Evolutionary conservation across 2,113 vertebrate genomes (phyloP).

Genomic region (Condylura cristata): DNA sequence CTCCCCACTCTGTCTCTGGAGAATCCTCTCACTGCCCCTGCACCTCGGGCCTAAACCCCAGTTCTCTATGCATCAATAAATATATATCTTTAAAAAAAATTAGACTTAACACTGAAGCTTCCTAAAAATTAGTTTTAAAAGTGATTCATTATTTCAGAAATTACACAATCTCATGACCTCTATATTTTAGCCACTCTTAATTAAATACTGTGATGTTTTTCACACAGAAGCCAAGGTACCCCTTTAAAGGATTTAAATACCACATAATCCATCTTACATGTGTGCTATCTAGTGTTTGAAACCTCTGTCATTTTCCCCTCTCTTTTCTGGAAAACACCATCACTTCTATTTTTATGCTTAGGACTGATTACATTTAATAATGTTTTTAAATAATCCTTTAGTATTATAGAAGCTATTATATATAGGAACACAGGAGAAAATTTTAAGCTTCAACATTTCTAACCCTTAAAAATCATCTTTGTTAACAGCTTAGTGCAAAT

Average conservation of each 20-base stretch:
- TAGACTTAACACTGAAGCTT: slow-evolving; percentile 3
- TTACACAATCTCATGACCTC: slow-evolving; percentile 13
- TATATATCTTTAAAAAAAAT: too few species aligned
- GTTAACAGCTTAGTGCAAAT: neutral
- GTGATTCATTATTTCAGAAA: slow-evolving; percentile 25
- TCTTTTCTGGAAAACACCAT: neutral
- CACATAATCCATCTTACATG: neutral
- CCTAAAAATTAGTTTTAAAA: slow-evolving; percentile 45
- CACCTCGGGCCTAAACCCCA: too few species aligned
- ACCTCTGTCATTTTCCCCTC: neutral
- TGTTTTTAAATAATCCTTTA: neutral
- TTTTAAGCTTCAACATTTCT: slow-evolving; percentile 38
- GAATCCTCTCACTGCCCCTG: too few species aligned
- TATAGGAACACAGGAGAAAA: neutral
- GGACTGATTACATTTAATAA: slow-evolving; percentile 2
- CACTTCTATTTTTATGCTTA: slow-evolving; percentile 42
- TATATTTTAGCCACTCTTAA: slow-evolving; percentile 23
- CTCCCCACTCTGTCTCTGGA: too few species aligned
- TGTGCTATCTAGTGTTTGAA: neutral
- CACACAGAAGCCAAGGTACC: neutral
- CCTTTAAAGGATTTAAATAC: slow-evolving; percentile 35
- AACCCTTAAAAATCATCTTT: neutral
- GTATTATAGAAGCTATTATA: neutral
- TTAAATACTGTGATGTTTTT: slow-evolving; percentile 33
- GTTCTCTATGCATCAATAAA: too few species aligned